Conservation (phyloP, 2,888 invertebrate genomes). For the Nemotelus nigrinus region DNA sequence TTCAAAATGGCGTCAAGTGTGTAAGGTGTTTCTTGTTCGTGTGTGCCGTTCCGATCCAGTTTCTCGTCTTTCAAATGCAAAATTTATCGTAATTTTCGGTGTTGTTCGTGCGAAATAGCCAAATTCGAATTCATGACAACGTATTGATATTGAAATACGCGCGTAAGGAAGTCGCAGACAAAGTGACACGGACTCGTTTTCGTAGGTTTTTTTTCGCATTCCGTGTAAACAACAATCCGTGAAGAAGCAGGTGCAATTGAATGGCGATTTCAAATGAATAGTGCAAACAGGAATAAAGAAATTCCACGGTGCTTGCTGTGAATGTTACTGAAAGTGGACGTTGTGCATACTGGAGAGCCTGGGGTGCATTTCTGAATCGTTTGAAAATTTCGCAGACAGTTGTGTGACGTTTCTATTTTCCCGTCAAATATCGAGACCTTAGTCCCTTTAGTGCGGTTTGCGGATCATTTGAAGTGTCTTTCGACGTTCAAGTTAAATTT, state of each 20-base stretch:
- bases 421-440: constrained; percentile 12
- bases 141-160: background rate
- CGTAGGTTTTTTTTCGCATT: background rate
- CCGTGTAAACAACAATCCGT: constrained; percentile 33
- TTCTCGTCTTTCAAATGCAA: constrained; percentile 21
- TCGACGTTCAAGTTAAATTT: constrained; percentile 9
- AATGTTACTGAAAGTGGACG: background rate
- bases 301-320: background rate
- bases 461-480: constrained; percentile 13
- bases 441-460: constrained; percentile 16
- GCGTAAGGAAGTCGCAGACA: background rate
- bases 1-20: constrained; percentile 49
- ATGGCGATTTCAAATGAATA: constrained; percentile 12
- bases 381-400: background rate
- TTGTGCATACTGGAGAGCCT: background rate
- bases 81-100: background rate
- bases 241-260: constrained; percentile 21
- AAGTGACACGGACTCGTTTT: background rate
- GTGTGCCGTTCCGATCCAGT: constrained; percentile 27
- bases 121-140: constrained; percentile 10
- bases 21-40: constrained; percentile 47
- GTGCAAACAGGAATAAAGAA: constrained; percentile 6
- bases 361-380: background rate
- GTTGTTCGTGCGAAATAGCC: background rate
- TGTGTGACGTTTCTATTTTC: constrained; percentile 10